These are phyloP conservation scores for Drosophila mauritiana DNA, from an alignment of 1,140 invertebrate genomes.

Conservation along the genomic window DNA sequence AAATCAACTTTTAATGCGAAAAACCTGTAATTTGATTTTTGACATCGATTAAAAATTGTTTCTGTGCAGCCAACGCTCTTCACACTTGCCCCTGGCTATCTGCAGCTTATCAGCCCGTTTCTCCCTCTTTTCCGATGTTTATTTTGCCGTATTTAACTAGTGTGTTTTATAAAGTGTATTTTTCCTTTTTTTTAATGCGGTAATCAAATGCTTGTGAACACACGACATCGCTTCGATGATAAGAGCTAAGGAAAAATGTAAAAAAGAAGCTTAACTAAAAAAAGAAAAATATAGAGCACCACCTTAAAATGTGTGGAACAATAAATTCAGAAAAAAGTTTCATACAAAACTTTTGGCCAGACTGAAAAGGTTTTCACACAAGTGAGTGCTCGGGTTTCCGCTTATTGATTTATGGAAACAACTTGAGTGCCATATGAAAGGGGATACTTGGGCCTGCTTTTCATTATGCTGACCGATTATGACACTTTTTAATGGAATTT, in stretches of 20 bases:
- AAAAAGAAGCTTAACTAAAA: slow-evolving; percentile 6
- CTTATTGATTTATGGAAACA: slow-evolving; percentile 72
- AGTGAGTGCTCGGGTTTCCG: slow-evolving; percentile 61
- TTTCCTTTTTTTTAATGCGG: slow-evolving; percentile 59
- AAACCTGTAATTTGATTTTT: no score
- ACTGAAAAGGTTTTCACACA: neutral
- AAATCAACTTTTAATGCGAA: no score
- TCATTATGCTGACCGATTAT: slow-evolving; percentile 82
- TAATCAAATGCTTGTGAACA: slow-evolving; percentile 79
- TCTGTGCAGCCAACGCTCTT: slow-evolving; percentile 18
- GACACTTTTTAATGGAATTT: slow-evolving; percentile 80
- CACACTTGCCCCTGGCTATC: slow-evolving; percentile 50
- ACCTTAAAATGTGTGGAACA: slow-evolving; percentile 62
- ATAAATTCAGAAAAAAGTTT: slow-evolving; percentile 49
- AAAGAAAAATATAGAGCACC: no score
- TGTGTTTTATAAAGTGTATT: slow-evolving; percentile 40
- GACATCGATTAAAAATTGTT: neutral
- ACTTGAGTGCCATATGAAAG: slow-evolving; percentile 28
- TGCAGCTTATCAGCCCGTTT: slow-evolving; percentile 45
- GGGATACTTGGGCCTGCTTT: slow-evolving; percentile 33
- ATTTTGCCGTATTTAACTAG: slow-evolving; percentile 57
- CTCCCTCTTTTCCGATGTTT: slow-evolving; percentile 4
- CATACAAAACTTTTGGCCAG: neutral
- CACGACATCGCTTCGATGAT: slow-evolving; percentile 60
- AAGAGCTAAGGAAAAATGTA: slow-evolving; percentile 56